phyloP scores from a whole-genome alignment of 2,888 invertebrate species.

The Tachystola acroxantha region DNA sequence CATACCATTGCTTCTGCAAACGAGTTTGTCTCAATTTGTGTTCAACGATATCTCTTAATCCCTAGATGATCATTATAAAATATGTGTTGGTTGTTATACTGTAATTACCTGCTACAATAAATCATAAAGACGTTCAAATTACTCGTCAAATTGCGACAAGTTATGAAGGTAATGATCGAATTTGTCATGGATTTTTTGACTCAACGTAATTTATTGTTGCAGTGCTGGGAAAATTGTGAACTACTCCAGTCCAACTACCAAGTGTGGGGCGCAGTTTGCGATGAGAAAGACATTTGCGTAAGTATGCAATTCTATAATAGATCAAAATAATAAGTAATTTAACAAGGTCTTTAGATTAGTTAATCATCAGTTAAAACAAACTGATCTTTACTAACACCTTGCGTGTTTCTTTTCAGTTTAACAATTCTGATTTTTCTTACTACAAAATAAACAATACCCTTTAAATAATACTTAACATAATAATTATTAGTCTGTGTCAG shows the following conservation, averaged over 20 bases:
- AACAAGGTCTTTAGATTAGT: too few species aligned
- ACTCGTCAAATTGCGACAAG: conserved; percentile 38
- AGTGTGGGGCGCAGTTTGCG: conserved; percentile 85
- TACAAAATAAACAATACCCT: too few species aligned
- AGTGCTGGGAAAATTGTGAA: conserved; percentile 89
- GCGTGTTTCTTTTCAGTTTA: too few species aligned
- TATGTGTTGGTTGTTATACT: conserved; percentile 34
- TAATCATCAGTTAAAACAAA: too few species aligned
- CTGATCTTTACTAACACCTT: too few species aligned
- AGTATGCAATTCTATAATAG: too few species aligned
- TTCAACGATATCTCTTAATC: too few species aligned
- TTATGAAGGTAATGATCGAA: conserved; percentile 7
- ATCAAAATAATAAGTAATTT: too few species aligned
- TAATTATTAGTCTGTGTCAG: too few species aligned
- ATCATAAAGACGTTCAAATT: conserved; percentile 37
- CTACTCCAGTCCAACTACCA: conserved; percentile 84
- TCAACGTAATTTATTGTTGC: conserved; percentile 64
- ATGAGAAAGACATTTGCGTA: conserved; percentile 85
- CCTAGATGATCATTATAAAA: conserved; percentile 35
- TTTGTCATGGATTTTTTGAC: conserved; percentile 3
- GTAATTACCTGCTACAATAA: conserved; percentile 40
- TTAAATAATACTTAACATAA: too few species aligned
- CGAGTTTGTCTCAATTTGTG: too few species aligned
- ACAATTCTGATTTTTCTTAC: too few species aligned
- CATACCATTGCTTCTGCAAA: conserved; percentile 40